A percentile compares a stretch with the other conserved stretches of the same genome.
phyloP scores from a whole-genome alignment of 2,797 vertebrate species.

The Furcifer pardalis region DNA sequence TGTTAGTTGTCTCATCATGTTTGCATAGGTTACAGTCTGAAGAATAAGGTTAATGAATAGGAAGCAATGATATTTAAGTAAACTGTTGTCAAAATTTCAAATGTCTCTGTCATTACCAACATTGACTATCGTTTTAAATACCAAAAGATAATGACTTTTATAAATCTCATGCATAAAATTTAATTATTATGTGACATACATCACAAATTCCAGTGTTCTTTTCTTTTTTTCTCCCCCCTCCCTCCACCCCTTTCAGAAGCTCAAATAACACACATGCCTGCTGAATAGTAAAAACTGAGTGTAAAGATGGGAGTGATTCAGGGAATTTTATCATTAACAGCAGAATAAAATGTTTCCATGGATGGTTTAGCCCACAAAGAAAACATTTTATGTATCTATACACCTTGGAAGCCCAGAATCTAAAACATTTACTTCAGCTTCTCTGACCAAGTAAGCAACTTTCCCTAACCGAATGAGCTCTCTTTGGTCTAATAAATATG shows the following conservation, averaged over 20 bases:
- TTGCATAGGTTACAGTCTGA: not conserved
- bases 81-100: conserved; percentile 7
- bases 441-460: too few relatives aligned
- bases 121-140: not conserved
- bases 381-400: too few relatives aligned
- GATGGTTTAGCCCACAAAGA: too few relatives aligned
- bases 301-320: not conserved
- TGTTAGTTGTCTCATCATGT: not conserved
- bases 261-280: not conserved
- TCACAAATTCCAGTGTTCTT: not conserved
- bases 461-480: too few relatives aligned
- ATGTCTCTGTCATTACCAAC: conserved; percentile 16
- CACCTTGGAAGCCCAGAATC: too few relatives aligned
- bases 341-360: too few relatives aligned
- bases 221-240: too few relatives aligned
- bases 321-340: not conserved
- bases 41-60: not conserved
- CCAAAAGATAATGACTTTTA: not conserved
- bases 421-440: too few relatives aligned
- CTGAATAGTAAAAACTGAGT: not conserved
- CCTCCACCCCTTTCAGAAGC: too few relatives aligned
- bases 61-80: conserved; percentile 26
- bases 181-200: not conserved
- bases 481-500: too few relatives aligned
- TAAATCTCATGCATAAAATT: not conserved